Percentiles rank a stretch among this genome's conserved stretches.
Conservation (phyloP, 2,888 invertebrate genomes). For the Clivina fossor region DNA sequence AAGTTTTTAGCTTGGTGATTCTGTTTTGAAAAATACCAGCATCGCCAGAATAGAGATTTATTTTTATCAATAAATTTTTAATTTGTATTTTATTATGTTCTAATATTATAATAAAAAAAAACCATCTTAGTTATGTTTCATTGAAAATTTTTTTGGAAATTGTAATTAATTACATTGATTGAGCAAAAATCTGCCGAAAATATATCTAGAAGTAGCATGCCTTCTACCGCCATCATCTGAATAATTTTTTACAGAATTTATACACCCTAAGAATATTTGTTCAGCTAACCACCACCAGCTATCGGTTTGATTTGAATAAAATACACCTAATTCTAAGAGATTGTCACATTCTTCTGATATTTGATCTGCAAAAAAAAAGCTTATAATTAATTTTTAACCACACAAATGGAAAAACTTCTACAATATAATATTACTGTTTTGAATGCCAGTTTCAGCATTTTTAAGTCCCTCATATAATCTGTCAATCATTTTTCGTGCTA, state of each 20-base stretch:
- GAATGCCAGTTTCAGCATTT: constrained; percentile 43
- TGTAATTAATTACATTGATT: too few relatives aligned
- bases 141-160: too few relatives aligned
- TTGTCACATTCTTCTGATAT: constrained; percentile 46
- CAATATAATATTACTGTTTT: too few relatives aligned
- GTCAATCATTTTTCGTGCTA: constrained; percentile 46
- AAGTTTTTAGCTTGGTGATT: too few relatives aligned
- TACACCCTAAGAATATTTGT: constrained; percentile 56
- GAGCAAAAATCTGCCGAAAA: constrained; percentile 58
- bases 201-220: constrained; percentile 57
- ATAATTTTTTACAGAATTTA: constrained; percentile 54
- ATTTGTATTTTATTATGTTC: too few relatives aligned
- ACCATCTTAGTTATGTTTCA: too few relatives aligned
- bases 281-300: constrained; percentile 63
- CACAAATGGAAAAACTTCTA: too few relatives aligned
- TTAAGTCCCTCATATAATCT: constrained; percentile 43
- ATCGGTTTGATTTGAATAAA: constrained; percentile 54
- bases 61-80: too few relatives aligned
- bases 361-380: constrained; percentile 16
- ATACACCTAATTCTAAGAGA: constrained; percentile 53
- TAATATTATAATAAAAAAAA: too few relatives aligned
- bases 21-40: too few relatives aligned
- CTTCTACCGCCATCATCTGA: constrained; percentile 56
- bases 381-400: neutral
- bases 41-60: too few relatives aligned